Base-by-base conservation (phyloP, 2,113 vertebrate genomes). In the Cygnus atratus region DNA sequence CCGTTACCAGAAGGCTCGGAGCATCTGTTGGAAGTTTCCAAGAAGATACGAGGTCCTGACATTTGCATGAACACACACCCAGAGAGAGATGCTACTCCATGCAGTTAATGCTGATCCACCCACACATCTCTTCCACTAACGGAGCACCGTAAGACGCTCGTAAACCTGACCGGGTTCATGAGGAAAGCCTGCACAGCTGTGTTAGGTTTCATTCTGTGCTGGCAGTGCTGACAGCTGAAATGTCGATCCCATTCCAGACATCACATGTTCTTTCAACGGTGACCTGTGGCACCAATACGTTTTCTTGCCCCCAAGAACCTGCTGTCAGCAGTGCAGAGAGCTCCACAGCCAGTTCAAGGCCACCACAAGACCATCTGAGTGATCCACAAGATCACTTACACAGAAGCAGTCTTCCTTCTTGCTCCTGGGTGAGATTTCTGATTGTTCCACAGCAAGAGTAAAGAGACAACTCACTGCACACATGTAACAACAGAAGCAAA, bases 11-110 rank as follows among this genome's bases (percentile, higher is more conserved):
- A 29, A 80, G 59, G 71, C 55, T 46, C n/a, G 14, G 11, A 83
- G 78, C 58, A 95, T 62, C 74, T 91, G 84, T 6, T 80, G 22
- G 21, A 91, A 94, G 90, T 26, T 85, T 90, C 78, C 46, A 70
- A 31, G 58, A 48, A 92, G 25, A 73, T 39, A 43, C 43, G 55
- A 50, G 33, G 41, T 78, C 14, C 31, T 16, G 31, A 66, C 46
- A 81, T 70, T n/a, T 46, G n/a, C 73, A 78, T 6, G n/a, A 74
- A 46, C 9, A 79, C 12, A 44, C 73, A 66, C 28, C 13, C 54
- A 79, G 54, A 87, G 19, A 41, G 31, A 33, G 71, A 78, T 7
- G 24, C 39, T 13, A 55, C 26, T 43, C 31, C 46, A 33, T 24
- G 8, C n/a, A 78, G 57, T 26, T 57, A 61, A 87, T 46, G 58